Percentiles rank a stretch among this genome's conserved stretches.
phyloP scores from a whole-genome alignment of 2,113 vertebrate species.

The Corvus hawaiiensis region DNA sequence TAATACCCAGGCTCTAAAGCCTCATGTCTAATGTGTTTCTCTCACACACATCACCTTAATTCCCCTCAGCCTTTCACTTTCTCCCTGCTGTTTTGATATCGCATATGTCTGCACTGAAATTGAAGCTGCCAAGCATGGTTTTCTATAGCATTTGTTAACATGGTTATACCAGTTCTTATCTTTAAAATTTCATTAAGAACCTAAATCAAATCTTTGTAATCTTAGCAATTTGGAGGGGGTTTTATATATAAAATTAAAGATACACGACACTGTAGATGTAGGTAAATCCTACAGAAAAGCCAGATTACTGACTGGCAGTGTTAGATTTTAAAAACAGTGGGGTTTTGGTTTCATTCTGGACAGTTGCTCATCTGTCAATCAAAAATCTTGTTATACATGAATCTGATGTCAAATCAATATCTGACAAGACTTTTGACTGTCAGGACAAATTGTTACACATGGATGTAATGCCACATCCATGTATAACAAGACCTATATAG shows the following conservation, averaged over 20 bases:
- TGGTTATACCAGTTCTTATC: neutral
- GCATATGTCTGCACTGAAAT: constrained; percentile 17
- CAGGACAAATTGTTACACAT: constrained; percentile 52
- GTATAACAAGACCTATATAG: constrained; percentile 6
- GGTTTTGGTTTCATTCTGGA: constrained; percentile 47
- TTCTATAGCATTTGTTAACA: constrained; percentile 13
- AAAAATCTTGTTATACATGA: constrained; percentile 54
- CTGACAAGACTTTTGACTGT: constrained; percentile 52
- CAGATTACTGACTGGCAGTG: constrained; percentile 5
- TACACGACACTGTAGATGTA: neutral
- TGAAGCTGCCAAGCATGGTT: constrained; percentile 20
- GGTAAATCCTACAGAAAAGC: constrained; percentile 26
- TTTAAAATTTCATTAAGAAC: constrained; percentile 53
- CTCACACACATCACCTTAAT: neutral
- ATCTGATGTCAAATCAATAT: constrained; percentile 50
- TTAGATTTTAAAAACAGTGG: constrained; percentile 45
- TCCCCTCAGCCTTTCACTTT: neutral
- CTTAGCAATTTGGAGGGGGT: neutral
- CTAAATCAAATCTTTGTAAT: constrained; percentile 14
- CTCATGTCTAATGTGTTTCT: neutral
- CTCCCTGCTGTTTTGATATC: neutral
- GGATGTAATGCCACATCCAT: constrained; percentile 28
- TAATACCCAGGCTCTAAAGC: neutral
- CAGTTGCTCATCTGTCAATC: constrained; percentile 62
- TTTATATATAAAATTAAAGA: constrained; percentile 36